These are phyloP conservation scores for Anneissia japonica DNA, from an alignment of 35 echinoderm and acorn worm species.

Conservation along the genomic window DNA sequence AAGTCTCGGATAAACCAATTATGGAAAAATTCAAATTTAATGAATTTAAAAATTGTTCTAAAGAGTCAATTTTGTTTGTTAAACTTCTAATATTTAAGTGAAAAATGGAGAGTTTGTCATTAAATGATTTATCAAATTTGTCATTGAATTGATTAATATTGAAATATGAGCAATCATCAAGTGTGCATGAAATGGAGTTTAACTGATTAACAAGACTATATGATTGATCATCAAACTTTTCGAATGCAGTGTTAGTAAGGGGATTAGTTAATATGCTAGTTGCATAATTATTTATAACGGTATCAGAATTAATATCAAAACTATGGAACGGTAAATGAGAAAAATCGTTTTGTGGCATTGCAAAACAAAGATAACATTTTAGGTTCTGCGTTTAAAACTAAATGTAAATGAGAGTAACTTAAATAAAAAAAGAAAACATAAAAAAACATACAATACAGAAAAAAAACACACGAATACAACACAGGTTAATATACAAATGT, in stretches of 20 bases:
- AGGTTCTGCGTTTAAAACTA: too few species aligned
- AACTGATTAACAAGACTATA: not conserved
- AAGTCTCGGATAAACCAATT: not conserved
- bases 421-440: too few species aligned
- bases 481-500: too few species aligned
- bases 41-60: not conserved
- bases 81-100: not conserved
- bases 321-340: too few species aligned
- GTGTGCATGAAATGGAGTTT: not conserved
- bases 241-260: not conserved
- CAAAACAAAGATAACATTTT: too few species aligned
- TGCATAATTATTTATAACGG: too few species aligned
- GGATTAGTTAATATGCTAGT: too few species aligned
- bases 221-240: not conserved
- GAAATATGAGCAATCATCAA: not conserved
- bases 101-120: not conserved
- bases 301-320: too few species aligned
- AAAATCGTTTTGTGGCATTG: too few species aligned
- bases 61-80: not conserved
- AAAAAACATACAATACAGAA: too few species aligned
- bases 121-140: not conserved
- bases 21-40: not conserved
- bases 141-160: not conserved
- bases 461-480: too few species aligned
- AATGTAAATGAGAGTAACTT: too few species aligned